Evolutionary conservation across 2,888 invertebrate species (phyloP), one percentile per base, ranked within the genome.

Genomic region (Orthonevra nobilis): DNA sequence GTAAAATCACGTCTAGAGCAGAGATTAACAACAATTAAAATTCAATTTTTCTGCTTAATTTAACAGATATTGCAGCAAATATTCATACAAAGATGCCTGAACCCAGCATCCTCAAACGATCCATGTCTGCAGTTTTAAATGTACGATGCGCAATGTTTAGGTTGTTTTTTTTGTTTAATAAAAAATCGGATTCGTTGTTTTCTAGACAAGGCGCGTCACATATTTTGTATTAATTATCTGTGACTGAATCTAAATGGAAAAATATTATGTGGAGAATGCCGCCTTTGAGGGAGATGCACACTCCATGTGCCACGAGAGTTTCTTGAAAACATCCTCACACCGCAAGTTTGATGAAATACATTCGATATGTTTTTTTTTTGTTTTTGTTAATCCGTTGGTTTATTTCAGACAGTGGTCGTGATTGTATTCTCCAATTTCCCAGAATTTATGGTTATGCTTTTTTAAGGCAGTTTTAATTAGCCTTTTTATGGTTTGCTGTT

Each of bases 381-480:
- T 44, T 56, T 58, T 63, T 50, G 83, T 82, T 81, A 81, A 82
- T 81, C 73, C 82, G 82, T 82, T 81, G 74, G 75, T 68, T 82
- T 81, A 52, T 68, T 83, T 61, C 40, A 70, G 83, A 87, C 88
- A 87, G 85, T 86, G 85, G 48, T 46, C 30, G 77, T 81, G 85
- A 85, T 87, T 88, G 87, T 88, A 83, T 85, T 86, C 85, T 83
- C 75, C 84, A 85, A 87, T 87, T 87, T 88, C 88, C 88, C 88
- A 88, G 88, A 88, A 88, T 88, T 88, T 86, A 87, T 87, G 86
- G 85, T 85, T 85, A 86, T 86, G 85, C 84, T 85, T 85, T 83
- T 83, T 84, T 83, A 86, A 87, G 85, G 83, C 85, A 85, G 84
- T 87, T 85, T 87, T 87, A 88, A 87, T 87, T 86, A 86, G 85